Percentiles rank a stretch among this genome's conserved stretches.
Evolutionary conservation across 2,797 vertebrate species (phyloP).

Genomic region (Choloepus didactylus): DNA sequence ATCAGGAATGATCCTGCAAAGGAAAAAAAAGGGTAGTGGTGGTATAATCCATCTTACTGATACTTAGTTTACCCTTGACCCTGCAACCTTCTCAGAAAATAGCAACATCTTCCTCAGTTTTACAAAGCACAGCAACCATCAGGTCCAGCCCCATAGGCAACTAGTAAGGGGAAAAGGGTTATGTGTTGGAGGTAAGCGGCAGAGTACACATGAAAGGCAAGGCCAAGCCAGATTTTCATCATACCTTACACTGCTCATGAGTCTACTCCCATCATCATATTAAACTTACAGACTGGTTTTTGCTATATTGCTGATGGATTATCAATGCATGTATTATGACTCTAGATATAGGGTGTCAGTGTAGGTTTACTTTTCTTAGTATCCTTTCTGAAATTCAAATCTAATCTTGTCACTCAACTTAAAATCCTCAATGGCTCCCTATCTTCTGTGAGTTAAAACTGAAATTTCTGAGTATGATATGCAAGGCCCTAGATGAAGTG

Average conservation of each 20-base stretch:
- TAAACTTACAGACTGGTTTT: conserved; percentile 52
- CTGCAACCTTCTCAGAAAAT: neutral
- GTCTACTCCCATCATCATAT: neutral
- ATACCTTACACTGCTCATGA: neutral
- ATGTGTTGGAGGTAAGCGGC: neutral
- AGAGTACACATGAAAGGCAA: conserved; percentile 16
- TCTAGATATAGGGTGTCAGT: conserved; percentile 11
- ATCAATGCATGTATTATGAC: neutral
- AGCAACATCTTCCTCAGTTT: conserved; percentile 24
- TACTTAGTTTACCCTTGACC: neutral
- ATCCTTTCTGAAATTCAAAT: conserved; percentile 69
- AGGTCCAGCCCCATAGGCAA: neutral
- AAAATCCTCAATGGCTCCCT: conserved; percentile 45
- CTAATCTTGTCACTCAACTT: conserved; percentile 44
- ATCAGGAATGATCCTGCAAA: conserved; percentile 39
- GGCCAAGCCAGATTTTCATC: conserved; percentile 30
- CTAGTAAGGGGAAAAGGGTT: neutral
- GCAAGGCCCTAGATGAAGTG: conserved; percentile 1
- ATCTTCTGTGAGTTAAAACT: conserved; percentile 19
- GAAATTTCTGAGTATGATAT: conserved; percentile 22
- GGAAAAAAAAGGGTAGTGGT: neutral
- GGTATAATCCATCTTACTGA: neutral
- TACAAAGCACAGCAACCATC: neutral
- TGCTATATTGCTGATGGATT: neutral
- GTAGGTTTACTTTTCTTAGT: conserved; percentile 55